Evolutionary conservation across 1,140 invertebrate species (phyloP).

Genomic region (Sipha flava): DNA sequence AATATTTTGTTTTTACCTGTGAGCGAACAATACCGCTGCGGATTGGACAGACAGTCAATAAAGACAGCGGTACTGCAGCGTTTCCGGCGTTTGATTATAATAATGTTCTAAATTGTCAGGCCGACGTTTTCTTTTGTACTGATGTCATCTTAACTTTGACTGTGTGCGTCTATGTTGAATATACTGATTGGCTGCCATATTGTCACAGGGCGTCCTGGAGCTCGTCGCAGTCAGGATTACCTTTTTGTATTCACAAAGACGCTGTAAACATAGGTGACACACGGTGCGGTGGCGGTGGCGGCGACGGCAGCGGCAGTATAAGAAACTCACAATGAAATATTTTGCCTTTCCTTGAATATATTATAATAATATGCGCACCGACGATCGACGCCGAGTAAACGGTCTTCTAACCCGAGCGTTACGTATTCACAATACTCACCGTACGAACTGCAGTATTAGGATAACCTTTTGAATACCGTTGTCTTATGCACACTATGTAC

Average conservation of each 20-base stretch:
- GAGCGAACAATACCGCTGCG: background rate
- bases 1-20: background rate
- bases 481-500: too few species aligned
- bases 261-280: background rate
- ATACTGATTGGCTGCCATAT: constrained; percentile 28
- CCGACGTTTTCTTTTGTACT: background rate
- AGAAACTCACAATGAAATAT: background rate
- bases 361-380: background rate
- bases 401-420: background rate
- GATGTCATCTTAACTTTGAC: constrained; percentile 16
- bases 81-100: constrained; percentile 18
- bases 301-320: background rate
- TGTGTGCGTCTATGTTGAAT: background rate
- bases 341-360: background rate
- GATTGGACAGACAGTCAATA: background rate
- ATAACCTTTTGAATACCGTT: background rate
- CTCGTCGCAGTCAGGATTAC: background rate
- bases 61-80: background rate
- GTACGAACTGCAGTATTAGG: background rate
- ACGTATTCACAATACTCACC: background rate
- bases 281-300: background rate
- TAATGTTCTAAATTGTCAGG: constrained; percentile 22
- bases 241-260: background rate
- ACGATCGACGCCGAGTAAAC: background rate
- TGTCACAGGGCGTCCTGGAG: background rate